phyloP scores from a whole-genome alignment of 1,140 invertebrate species.

The Aleiodes sp. region DNA sequence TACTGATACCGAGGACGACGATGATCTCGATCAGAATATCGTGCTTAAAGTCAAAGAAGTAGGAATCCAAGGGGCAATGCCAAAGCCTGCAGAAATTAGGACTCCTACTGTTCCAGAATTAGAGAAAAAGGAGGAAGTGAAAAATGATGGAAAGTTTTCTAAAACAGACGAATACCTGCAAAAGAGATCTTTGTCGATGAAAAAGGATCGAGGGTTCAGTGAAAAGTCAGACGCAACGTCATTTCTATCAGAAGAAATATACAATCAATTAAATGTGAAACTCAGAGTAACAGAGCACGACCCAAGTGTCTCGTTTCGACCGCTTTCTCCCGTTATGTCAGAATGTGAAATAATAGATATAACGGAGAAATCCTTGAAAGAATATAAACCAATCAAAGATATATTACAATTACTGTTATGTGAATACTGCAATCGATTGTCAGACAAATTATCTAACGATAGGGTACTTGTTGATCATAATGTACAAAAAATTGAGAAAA shows the following conservation, averaged over 20 bases:
- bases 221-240: neutral
- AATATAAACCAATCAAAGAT: slow-evolving; percentile 21
- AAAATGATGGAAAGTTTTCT: no score
- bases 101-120: no score
- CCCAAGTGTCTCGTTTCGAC: neutral
- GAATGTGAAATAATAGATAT: slow-evolving; percentile 41
- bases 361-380: slow-evolving; percentile 32
- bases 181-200: neutral
- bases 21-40: neutral
- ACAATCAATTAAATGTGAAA: neutral
- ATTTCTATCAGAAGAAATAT: neutral
- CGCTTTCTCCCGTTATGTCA: slow-evolving; percentile 35
- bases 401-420: slow-evolving; percentile 43
- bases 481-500: slow-evolving; percentile 29
- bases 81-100: neutral
- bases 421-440: slow-evolving; percentile 43
- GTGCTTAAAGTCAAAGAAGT: slow-evolving; percentile 3
- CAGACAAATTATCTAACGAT: neutral
- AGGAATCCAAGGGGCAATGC: neutral
- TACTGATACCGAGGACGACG: slow-evolving; percentile 31
- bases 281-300: neutral
- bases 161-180: no score
- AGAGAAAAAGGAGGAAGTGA: no score
- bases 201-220: neutral
- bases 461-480: slow-evolving; percentile 2